phyloP scores from a whole-genome alignment of 2,797 vertebrate genomes.

The Poecile montanus region DNA sequence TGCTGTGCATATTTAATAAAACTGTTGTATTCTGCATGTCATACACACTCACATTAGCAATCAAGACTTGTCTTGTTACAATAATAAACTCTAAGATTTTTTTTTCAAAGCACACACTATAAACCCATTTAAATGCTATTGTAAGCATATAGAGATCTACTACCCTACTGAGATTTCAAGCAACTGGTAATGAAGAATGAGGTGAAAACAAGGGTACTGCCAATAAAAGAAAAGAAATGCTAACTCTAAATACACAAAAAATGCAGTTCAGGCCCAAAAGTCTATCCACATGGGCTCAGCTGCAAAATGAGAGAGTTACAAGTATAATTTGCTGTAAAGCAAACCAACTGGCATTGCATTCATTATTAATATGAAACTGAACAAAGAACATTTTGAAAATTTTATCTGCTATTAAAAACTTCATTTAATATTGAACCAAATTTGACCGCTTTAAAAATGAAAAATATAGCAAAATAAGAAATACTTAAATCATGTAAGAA shows the following conservation, averaged over 20 bases:
- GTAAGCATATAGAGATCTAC: neutral
- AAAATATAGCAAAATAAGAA: neutral
- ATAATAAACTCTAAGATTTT: neutral
- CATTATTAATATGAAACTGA: neutral
- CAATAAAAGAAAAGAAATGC: neutral
- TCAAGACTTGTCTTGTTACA: neutral
- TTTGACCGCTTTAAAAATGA: neutral
- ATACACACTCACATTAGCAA: neutral
- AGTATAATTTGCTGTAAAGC: neutral
- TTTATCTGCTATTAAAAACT: neutral
- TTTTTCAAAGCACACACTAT: neutral
- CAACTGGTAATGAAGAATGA: neutral
- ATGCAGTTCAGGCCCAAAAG: neutral
- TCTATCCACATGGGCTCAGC: neutral
- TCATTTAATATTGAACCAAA: neutral
- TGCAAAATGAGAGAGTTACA: neutral
- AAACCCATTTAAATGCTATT: neutral
- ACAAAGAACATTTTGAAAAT: neutral
- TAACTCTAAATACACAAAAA: neutral
- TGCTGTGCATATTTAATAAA: neutral
- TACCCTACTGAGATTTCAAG: neutral
- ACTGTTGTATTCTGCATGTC: neutral
- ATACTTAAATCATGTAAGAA: neutral
- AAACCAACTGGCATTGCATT: neutral
- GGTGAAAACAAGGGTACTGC: neutral